A percentile compares a stretch with the other conserved stretches of the same genome.
These are phyloP conservation scores for Taurulus bubalis DNA, from an alignment of 2,113 vertebrate species.

Conservation along the genomic window DNA sequence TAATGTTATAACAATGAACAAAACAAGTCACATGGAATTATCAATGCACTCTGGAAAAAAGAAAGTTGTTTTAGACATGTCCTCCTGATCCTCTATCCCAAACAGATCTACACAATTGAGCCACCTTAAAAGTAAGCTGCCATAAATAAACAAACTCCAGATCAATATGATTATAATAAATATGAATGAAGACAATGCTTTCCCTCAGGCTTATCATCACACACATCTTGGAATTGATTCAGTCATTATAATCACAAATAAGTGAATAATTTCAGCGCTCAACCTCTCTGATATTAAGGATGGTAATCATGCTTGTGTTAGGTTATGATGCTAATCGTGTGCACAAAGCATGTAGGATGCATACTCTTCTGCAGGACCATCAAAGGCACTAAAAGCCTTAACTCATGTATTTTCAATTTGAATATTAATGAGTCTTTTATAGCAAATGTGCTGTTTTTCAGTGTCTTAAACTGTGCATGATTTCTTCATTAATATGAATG, in stretches of 20 bases:
- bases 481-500: slow-evolving; percentile 4
- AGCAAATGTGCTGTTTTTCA: neutral
- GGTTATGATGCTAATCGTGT: slow-evolving; percentile 14
- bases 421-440: slow-evolving; percentile 25
- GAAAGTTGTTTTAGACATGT: neutral
- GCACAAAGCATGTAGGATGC: neutral
- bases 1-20: neutral
- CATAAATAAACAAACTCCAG: neutral
- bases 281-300: slow-evolving; percentile 33
- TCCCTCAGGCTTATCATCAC: slow-evolving; percentile 4
- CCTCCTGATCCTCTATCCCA: neutral
- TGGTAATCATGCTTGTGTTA: slow-evolving; percentile 33
- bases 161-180: slow-evolving; percentile 5
- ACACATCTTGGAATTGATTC: slow-evolving; percentile 18
- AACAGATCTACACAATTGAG: neutral
- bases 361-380: slow-evolving; percentile 9
- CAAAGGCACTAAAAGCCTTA: neutral
- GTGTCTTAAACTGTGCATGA: neutral
- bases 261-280: slow-evolving; percentile 30
- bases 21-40: neutral
- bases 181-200: neutral
- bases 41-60: neutral
- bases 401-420: slow-evolving; percentile 19
- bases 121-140: neutral
- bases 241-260: slow-evolving; percentile 44